Evolutionary conservation across 2,797 vertebrate species (phyloP), one percentile per base, ranked within the genome.

Genomic region (Salarias fasciatus): DNA sequence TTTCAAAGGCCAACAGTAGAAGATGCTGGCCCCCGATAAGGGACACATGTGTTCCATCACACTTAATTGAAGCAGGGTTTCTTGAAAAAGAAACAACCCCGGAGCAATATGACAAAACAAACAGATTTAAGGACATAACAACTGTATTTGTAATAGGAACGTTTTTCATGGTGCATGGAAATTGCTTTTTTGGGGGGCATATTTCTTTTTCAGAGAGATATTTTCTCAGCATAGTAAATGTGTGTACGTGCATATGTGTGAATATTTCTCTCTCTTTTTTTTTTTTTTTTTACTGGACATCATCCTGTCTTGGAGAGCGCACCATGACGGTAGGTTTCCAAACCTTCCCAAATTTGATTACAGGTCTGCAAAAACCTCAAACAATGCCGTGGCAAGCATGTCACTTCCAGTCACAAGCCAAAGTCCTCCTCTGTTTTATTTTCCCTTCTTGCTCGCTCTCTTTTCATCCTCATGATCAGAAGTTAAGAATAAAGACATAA

Each of bases 321-420:
- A 84, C 74, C 85, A 80, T 80, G 82, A 80, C 63, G 76, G 82
- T 82, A 70, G 86, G 71, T 83, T 91, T 85, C 86, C 84, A 86
- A 86, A 86, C 82, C 70, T 83, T 82, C 81, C 79, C 64, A 84
- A 84, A 86, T 88, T 75, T 92, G 88, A 93, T 93, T 93, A 91
- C 87, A 89, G 89, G 84, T 91, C 87, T 90, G 74, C 81, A 84
- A 86, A 92, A 92, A 86, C 91, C 92, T 89, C 91, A 89, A 84
- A 92, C 91, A 93, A 92, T 91, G 88, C 82, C 72, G 77, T 75
- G 85, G 88, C 72, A 78, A 83, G 78, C 83, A 77, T 75, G 85
- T 86, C 82, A 83, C 88, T 87, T 83, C 79, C 65, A 41, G 83
- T 83, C 86, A 76, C 67, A 69, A 69, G 82, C 85, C 85, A 80